Base-by-base conservation (phyloP, 1,140 invertebrate species). In the Drosophila nigromelanica region DNA sequence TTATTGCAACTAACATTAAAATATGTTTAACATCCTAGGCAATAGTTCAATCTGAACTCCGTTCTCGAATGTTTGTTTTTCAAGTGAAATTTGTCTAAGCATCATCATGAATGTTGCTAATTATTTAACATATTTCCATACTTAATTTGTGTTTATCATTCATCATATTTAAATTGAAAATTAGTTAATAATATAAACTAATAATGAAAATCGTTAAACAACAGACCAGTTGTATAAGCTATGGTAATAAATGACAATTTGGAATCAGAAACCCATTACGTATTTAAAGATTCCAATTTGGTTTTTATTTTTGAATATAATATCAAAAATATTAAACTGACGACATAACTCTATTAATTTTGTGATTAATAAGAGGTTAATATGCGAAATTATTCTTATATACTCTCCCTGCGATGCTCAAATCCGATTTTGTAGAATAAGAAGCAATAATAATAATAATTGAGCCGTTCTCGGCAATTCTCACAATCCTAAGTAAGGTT, bases 1-100 rank as follows among this genome's bases (percentile, higher is more conserved):
- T 52, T 47, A 54, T 59, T 58, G 63, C 50, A 73, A 58, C 47
- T 71, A 71, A 71, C 21, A n/a, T 58, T 14, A 12, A 15, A 39
- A 54, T 11, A 8, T 47, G 7, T 45, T 21, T 47, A 21, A 47
- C 43, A 24, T 47, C 0, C 3, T 21, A 10, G 15, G 14, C 21
- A 24, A 35, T 51, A 35, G 24, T 35, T 56, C 48, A 37, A 12
- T 27, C 1, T 64, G 42, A 64, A 37, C 18, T 18, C 1, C 55
- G 40, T 55, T 2, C 8, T 5, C n/a, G 14, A 21, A 7, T 45
- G n/a, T 8, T 18, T 15, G 15, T 45, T 24, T 24, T 24, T 24
- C 27, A 27, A 27, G 8, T 6, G 12, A 30, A 51, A 10, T 58
- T 45, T 42, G 14, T 40, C 33, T 5, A 24, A 55, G 51, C 51